These are phyloP conservation scores for Hystrix cristata DNA, from an alignment of 2,113 vertebrate genomes.

Conservation along the genomic window DNA sequence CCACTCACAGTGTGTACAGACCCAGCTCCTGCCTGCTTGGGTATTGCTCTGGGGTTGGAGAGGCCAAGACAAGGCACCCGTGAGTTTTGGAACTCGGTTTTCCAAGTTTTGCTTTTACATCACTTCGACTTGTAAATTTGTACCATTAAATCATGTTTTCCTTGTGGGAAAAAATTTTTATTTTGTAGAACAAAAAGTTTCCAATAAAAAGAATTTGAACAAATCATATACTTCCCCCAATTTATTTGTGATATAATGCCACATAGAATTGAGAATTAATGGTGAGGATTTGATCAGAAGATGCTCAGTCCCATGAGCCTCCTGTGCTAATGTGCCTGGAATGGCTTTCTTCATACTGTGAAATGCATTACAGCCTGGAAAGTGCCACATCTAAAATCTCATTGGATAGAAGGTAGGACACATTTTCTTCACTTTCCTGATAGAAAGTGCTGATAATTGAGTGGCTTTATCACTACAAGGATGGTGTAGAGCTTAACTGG, in stretches of 20 bases:
- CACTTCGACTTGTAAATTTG: constrained; percentile 88
- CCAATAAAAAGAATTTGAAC: not conserved
- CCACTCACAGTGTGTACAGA: not conserved
- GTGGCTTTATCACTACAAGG: not conserved
- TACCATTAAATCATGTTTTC: constrained; percentile 89
- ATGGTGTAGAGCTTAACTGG: not conserved
- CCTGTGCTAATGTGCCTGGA: not conserved
- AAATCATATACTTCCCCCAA: not conserved
- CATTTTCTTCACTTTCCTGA: not conserved
- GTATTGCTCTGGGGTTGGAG: rapidly evolving
- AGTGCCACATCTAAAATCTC: not conserved
- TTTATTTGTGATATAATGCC: not conserved
- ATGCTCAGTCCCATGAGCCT: not conserved
- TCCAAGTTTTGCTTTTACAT: constrained; percentile 63
- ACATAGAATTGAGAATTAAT: not conserved
- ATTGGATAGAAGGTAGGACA: not conserved
- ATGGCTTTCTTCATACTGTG: not conserved
- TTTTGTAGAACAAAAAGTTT: not conserved
- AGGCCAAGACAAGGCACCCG: rapidly evolving
- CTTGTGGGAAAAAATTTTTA: constrained; percentile 22
- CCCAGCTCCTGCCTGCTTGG: not conserved
- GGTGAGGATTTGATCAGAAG: not conserved
- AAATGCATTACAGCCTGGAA: not conserved
- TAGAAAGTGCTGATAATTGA: not conserved
- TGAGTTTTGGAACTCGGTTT: constrained; percentile 64